A percentile compares a stretch with the other conserved stretches of the same genome.
These are phyloP conservation scores for Piscicola geometra DNA, from an alignment of 2,888 invertebrate genomes.

Conservation along the genomic window DNA sequence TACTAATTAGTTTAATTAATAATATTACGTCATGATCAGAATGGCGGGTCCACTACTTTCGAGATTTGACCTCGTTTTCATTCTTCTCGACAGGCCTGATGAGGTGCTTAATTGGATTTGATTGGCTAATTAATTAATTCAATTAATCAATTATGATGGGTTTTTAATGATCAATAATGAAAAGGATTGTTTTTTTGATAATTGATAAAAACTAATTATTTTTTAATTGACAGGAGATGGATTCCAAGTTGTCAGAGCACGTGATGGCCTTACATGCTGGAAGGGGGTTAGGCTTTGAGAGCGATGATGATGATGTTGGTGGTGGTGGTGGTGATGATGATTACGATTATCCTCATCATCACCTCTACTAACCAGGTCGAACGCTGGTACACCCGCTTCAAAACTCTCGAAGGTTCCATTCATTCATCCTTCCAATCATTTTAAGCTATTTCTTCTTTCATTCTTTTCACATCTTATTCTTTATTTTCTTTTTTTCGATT, in stretches of 20 bases:
- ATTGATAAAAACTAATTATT: too few relatives aligned
- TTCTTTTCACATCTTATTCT: neutral
- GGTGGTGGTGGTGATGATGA: neutral
- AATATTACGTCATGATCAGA: conserved; percentile 45
- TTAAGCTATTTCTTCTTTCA: too few relatives aligned
- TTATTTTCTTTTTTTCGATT: neutral
- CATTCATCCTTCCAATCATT: too few relatives aligned
- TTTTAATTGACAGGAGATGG: conserved; percentile 67
- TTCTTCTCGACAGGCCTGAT: conserved; percentile 79
- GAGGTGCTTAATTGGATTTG: too few relatives aligned
- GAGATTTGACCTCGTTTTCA: conserved; percentile 85
- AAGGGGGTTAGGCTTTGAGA: too few relatives aligned
- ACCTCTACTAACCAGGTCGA: conserved; percentile 14
- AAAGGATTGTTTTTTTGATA: too few relatives aligned
- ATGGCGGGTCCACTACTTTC: conserved; percentile 79
- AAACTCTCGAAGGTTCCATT: conserved; percentile 26
- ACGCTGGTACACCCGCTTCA: conserved; percentile 31
- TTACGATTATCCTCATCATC: neutral
- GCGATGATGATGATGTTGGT: conserved; percentile 23
- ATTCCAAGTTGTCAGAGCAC: conserved; percentile 73
- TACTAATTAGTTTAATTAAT: neutral
- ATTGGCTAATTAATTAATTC: too few relatives aligned
- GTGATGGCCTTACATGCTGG: conserved; percentile 68
- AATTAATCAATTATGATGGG: too few relatives aligned
- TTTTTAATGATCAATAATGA: too few relatives aligned